Percentiles rank a stretch among this genome's conserved stretches.
phyloP scores from a whole-genome alignment of 2,113 vertebrate genomes.

The Tragelaphus strepsiceros region DNA sequence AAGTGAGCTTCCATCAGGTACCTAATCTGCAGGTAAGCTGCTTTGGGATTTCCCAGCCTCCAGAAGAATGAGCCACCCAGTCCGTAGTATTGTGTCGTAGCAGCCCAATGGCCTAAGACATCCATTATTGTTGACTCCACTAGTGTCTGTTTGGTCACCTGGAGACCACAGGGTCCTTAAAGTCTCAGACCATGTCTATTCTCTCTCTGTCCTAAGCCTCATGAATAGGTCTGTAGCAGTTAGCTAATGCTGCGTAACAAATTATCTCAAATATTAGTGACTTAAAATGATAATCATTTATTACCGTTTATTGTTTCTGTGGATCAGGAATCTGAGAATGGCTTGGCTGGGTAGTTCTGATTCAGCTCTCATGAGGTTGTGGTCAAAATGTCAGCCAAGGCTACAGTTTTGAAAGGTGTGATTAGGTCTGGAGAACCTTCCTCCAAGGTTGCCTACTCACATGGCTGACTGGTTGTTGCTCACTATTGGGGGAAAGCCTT shows the following conservation, averaged over 20 bases:
- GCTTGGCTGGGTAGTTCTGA: not conserved
- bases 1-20: not conserved
- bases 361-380: not conserved
- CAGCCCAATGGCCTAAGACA: not conserved
- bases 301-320: not conserved
- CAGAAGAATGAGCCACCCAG: not conserved
- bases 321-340: not conserved
- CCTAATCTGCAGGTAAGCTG: not conserved
- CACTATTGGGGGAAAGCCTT: not conserved
- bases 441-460: not conserved
- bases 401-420: not conserved
- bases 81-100: not conserved
- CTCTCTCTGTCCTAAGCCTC: not conserved
- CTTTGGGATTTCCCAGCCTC: not conserved
- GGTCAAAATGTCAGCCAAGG: not conserved
- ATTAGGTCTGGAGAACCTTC: not conserved
- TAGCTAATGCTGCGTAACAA: slow-evolving; percentile 1
- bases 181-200: not conserved
- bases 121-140: not conserved
- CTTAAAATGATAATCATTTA: not conserved
- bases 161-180: not conserved
- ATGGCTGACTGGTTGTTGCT: not conserved
- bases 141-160: not conserved
- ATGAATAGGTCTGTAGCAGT: not conserved
- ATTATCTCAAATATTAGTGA: not conserved